A percentile compares a stretch with the other conserved stretches of the same genome.
These are phyloP conservation scores for Acinonyx jubatus DNA, from an alignment of 2,113 vertebrate species.

Conservation along the genomic window DNA sequence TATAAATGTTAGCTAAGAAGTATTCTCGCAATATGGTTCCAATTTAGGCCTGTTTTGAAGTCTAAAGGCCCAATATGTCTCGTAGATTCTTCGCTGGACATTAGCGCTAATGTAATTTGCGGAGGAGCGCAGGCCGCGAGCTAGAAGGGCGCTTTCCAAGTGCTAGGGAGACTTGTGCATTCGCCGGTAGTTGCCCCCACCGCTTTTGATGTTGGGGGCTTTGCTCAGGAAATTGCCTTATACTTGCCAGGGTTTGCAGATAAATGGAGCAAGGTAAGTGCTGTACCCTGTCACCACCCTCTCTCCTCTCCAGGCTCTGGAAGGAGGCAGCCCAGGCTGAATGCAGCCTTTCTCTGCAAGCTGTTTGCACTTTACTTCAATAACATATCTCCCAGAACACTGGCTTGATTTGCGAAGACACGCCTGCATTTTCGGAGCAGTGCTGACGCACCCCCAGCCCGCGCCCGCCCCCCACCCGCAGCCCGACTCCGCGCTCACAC, in stretches of 20 bases:
- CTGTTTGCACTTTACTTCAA: constrained; percentile 84
- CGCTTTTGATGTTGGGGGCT: constrained; percentile 84
- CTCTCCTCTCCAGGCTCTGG: constrained; percentile 51
- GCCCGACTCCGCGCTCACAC: constrained; percentile 76
- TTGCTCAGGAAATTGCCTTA: constrained; percentile 87
- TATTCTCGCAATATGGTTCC: constrained; percentile 90
- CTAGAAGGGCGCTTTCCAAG: constrained; percentile 81
- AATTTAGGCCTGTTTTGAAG: constrained; percentile 91
- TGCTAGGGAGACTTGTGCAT: constrained; percentile 70
- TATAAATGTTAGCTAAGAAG: constrained; percentile 90
- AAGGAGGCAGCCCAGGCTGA: constrained; percentile 65
- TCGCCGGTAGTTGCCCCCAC: constrained; percentile 80
- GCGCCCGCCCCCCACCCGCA: constrained; percentile 79
- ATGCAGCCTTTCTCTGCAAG: constrained; percentile 78
- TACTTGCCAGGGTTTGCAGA: constrained; percentile 85
- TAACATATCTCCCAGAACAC: constrained; percentile 69
- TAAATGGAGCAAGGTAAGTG: constrained; percentile 86
- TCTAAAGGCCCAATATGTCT: constrained; percentile 89
- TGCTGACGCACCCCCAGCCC: constrained; percentile 65
- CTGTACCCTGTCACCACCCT: constrained; percentile 83
- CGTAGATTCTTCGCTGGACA: constrained; percentile 85
- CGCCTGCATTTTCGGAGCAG: constrained; percentile 78
- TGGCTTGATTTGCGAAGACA: constrained; percentile 82
- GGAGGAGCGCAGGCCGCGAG: constrained; percentile 55
- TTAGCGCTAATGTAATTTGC: constrained; percentile 85